A percentile compares a stretch with the other conserved stretches of the same genome.
phyloP scores from a whole-genome alignment of 2,113 vertebrate genomes.

The Apaloderma vittatum region DNA sequence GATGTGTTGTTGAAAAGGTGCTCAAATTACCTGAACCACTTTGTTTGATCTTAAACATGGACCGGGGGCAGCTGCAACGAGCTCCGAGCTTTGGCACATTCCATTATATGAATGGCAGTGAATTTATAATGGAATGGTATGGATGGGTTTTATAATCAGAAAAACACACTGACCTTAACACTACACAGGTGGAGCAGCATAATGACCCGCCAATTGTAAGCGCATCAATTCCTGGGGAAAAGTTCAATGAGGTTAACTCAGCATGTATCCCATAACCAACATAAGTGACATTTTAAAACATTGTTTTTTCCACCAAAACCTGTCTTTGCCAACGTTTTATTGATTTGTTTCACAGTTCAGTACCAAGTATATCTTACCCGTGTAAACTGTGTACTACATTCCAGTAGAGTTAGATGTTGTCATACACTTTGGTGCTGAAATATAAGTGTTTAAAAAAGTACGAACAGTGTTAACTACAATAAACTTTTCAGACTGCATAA shows the following conservation, averaged over 20 bases:
- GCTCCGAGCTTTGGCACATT: constrained; percentile 76
- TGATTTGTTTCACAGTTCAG: background rate
- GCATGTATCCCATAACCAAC: constrained; percentile 74
- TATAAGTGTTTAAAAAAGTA: background rate
- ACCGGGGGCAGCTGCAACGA: constrained; percentile 39
- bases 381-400: background rate
- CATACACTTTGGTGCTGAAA: background rate
- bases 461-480: background rate
- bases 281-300: constrained; percentile 67
- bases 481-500: background rate
- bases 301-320: background rate
- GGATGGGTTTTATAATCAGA: constrained; percentile 87
- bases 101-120: constrained; percentile 84
- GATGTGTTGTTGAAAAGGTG: background rate
- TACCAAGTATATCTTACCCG: background rate
- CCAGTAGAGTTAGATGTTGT: background rate
- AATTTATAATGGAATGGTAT: constrained; percentile 87
- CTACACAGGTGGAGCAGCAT: constrained; percentile 99
- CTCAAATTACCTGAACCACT: constrained; percentile 51
- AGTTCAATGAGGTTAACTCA: constrained; percentile 92
- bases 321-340: background rate
- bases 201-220: constrained; percentile 94
- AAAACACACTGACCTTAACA: constrained; percentile 98
- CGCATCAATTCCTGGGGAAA: constrained; percentile 96
- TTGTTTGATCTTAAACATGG: constrained; percentile 31